A percentile compares a stretch with the other conserved stretches of the same genome.
Conservation (phyloP, 2,113 vertebrate species). For the Eretmochelys imbricata region DNA sequence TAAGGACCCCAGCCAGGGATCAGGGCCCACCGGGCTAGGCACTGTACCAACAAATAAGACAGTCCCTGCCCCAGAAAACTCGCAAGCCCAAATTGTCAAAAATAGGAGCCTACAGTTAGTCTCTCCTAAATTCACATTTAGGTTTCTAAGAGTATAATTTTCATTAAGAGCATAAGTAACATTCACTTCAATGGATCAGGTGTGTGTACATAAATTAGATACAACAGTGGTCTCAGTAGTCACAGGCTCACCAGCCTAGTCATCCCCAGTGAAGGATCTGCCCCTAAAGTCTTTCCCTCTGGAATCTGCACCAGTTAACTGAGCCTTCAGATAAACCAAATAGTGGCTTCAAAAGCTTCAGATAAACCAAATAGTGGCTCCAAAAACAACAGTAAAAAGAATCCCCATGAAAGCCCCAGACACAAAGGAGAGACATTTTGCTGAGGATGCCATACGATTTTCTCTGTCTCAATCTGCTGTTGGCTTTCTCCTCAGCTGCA, state of each 20-base stretch:
- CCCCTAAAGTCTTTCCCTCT: neutral
- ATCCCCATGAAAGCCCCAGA: neutral
- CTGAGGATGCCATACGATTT: neutral
- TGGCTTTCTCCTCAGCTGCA: neutral
- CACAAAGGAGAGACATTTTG: neutral
- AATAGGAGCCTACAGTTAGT: neutral
- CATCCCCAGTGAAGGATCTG: neutral
- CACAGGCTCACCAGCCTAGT: neutral
- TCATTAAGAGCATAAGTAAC: neutral
- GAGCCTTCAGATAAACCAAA: neutral
- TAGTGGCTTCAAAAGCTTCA: neutral
- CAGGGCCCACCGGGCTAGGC: no score
- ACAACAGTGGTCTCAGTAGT: neutral
- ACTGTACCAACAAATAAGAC: neutral
- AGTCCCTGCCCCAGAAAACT: neutral
- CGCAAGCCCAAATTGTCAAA: neutral
- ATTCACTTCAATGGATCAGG: neutral
- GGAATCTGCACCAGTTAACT: neutral
- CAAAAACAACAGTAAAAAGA: neutral
- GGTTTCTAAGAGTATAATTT: neutral
- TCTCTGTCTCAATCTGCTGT: neutral
- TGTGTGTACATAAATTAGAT: neutral
- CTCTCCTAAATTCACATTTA: neutral
- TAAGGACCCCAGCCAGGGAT: neutral
- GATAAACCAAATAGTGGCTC: neutral